Base-by-base conservation (phyloP, 1,140 invertebrate genomes). In the Lepidurus packardi region DNA sequence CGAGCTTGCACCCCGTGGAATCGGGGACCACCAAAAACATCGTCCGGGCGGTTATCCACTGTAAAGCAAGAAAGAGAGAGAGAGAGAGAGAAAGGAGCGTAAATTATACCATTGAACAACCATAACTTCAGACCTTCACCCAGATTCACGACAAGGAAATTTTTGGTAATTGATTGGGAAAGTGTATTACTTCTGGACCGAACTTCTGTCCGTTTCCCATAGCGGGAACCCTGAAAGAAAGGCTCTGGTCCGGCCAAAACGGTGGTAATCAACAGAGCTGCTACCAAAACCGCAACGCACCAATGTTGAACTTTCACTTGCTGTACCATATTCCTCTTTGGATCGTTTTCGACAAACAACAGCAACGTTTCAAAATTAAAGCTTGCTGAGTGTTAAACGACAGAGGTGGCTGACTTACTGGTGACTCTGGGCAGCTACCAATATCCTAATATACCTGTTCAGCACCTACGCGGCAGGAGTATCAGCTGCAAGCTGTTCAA, bases 21-120 rank as follows among this genome's bases (percentile, higher is more conserved):
- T 6, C 78, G 78, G 8, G 78, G 78, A 8, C 78, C 78, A 73
- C 78, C 78, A 34, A 78, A 78, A 10, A 78, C 78, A 25, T 78
- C 78, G 1, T 43, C 73, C n/a, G n/a, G 65, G 43, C 78, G 73
- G 43, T 74, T 78, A 43, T 45, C 78, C 53, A 78, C 77, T 78
- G 47, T n/a, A 73, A 42, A 73, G 43, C 24, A 45, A 65, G 65
- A 24, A 4, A 34, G 3, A 34, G 3, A 34, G 34, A 34, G 65
- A 24, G 65, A 34, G 3, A 34, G 3, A 34, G 34, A 34, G 25
- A 34, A 34, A 34, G 2, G 2, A 34, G 34, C 3, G 34, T 34
- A 34, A 34, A 34, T 34, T 16, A 21, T 65, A 16, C 8, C 6
- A n/a, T 65, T 65, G 9, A 65, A 47, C 21, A n/a, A 65, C 9